Base-by-base conservation (phyloP, 2,888 invertebrate species). In the Germaria angustata region DNA sequence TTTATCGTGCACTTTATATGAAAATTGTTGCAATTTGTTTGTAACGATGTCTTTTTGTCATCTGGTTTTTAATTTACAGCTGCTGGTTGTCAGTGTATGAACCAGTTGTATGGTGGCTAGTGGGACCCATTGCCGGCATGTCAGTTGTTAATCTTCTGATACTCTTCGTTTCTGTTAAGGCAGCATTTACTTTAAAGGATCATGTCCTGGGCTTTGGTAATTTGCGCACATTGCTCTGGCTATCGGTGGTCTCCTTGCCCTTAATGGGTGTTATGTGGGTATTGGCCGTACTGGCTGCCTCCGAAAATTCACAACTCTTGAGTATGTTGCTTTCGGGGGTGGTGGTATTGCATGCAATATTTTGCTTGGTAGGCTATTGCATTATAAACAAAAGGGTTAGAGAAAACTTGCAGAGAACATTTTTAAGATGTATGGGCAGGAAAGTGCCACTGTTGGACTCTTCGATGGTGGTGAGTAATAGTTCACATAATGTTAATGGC, bases 31-130 rank as follows among this genome's bases (percentile, higher is more conserved):
- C 63, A 55, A 65, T 49, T 53, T 63, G 20, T 20, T 68, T 34
- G 3, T 22, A 36, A 49, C 22, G 7, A 41, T 24, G 8, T 24
- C 34, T 34, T 17, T 63, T 39, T 44, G 20, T 15, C 20, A 51
- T 39, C 20, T 34, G n/a, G 24, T 41, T 59, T 51, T 44, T 36
- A 53, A 66, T 77, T 77, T 91, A 55, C 91, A 98, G 98, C 90
- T 99, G 99, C 91, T 99, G 98, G 98, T 93, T 99, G 82, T 96
- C 97, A 8, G 94, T 98, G 49, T 97, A 97, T 89, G 98, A 98
- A 90, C 95, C 96, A 22, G 96, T 98, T 22, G 96, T 98, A 53
- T 99, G 98, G 98, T 96, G 98, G 92, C 93, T 98, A 87, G 97
- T 98, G 85, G 96, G 97, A 2, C 98, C 99, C 6, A 95, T 98